Evolutionary conservation across 2,797 vertebrate genomes (phyloP).

Genomic region (Nasua narica): DNA sequence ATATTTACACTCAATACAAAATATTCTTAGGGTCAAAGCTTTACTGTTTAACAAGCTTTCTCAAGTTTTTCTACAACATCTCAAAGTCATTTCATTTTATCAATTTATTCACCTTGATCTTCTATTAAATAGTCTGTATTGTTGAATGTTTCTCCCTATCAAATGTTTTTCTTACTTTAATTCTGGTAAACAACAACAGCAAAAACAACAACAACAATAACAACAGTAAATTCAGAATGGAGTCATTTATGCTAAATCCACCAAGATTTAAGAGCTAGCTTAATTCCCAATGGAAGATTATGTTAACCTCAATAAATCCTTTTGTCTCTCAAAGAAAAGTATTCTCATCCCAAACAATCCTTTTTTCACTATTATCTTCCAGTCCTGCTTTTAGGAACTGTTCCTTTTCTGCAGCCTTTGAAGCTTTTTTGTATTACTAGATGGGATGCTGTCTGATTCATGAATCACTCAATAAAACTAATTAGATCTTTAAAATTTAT

Average conservation of each 20-base stretch:
- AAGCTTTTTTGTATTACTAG: not conserved
- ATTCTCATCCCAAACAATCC: not conserved
- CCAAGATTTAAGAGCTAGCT: not conserved
- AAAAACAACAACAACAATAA: not conserved
- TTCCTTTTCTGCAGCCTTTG: not conserved
- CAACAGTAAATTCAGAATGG: not conserved
- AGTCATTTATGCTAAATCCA: not conserved
- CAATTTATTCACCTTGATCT: not conserved
- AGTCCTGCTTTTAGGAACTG: not conserved
- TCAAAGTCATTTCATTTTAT: not conserved
- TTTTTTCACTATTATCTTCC: not conserved
- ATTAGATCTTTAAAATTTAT: not conserved
- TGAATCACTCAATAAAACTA: not conserved
- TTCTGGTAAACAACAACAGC: not conserved
- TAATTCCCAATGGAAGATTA: not conserved
- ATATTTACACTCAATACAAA: not conserved
- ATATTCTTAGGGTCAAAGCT: not conserved
- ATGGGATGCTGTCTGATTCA: not conserved
- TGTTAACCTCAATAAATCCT: not conserved
- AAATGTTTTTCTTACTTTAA: not conserved
- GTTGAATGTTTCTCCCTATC: not conserved
- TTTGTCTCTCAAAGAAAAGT: not conserved
- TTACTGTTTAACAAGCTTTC: not conserved
- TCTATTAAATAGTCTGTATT: not conserved
- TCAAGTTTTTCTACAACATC: not conserved